Evolutionary conservation across 2,888 invertebrate genomes (phyloP).

Genomic region (Netelia melanura): DNA sequence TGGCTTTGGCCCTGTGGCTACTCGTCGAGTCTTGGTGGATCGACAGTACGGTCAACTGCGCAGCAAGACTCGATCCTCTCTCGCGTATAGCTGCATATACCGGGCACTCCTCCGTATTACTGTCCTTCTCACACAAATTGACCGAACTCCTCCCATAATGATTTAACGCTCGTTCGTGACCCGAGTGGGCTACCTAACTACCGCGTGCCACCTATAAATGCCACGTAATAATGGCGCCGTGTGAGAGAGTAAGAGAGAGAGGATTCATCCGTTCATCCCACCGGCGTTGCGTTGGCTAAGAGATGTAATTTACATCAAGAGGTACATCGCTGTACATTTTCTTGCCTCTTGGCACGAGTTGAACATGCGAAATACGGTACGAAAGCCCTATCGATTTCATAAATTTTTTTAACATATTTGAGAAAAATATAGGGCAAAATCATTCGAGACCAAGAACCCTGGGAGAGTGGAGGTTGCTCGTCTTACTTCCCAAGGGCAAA

Average conservation of each 20-base stretch:
- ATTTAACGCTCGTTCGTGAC: conserved; percentile 68
- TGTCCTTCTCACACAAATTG: conserved; percentile 57
- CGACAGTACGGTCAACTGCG: conserved; percentile 25
- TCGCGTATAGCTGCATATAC: too few species aligned
- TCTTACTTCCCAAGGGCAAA: conserved; percentile 29
- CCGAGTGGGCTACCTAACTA: conserved; percentile 61
- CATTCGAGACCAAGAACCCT: conserved; percentile 4
- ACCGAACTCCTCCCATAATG: conserved; percentile 67
- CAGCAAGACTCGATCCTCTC: conserved; percentile 20
- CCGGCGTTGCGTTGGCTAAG: conserved; percentile 26
- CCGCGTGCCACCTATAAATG: conserved; percentile 61
- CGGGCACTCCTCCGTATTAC: too few species aligned
- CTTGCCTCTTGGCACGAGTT: too few species aligned
- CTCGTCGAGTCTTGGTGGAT: conserved; percentile 24
- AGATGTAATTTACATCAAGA: conserved; percentile 56
- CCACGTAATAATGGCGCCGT: conserved; percentile 56
- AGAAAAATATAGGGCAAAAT: conserved; percentile 26
- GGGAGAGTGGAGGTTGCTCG: neutral
- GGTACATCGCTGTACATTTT: conserved; percentile 28
- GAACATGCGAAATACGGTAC: too few species aligned
- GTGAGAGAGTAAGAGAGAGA: conserved; percentile 15
- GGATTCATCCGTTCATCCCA: conserved; percentile 46
- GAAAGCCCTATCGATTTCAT: too few species aligned
- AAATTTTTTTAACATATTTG: too few species aligned
- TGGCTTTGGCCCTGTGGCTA: conserved; percentile 22